A percentile compares a stretch with the other conserved stretches of the same genome.
Evolutionary conservation across 2,888 invertebrate species (phyloP).

Genomic region (Pegoplata infirma): DNA sequence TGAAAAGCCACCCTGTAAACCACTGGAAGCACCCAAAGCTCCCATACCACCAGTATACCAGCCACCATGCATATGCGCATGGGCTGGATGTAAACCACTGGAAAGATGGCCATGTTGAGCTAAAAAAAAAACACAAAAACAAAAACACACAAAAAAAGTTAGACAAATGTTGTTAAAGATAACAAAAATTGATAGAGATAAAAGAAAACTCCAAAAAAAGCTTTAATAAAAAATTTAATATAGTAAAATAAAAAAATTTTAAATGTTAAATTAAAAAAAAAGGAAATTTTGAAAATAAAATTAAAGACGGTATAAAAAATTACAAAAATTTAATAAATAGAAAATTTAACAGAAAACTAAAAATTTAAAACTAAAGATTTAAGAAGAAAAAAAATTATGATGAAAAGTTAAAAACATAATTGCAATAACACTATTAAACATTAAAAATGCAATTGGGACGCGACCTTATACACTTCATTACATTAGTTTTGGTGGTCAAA

Average conservation of each 20-base stretch:
- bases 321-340: too few relatives aligned
- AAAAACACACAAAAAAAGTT: slow-evolving; percentile 16
- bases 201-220: not conserved
- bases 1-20: slow-evolving; percentile 81
- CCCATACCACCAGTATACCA: slow-evolving; percentile 82
- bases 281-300: not conserved
- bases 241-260: not conserved
- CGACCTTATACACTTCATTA: too few relatives aligned
- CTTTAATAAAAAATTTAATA: not conserved
- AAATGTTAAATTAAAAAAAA: not conserved
- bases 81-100: slow-evolving; percentile 80
- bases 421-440: too few relatives aligned
- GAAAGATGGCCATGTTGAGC: slow-evolving; percentile 84
- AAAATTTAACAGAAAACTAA: too few relatives aligned
- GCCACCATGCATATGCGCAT: slow-evolving; percentile 83
- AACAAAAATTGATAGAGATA: not conserved
- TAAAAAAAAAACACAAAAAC: slow-evolving; percentile 69
- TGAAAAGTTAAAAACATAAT: too few relatives aligned
- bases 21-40: slow-evolving; percentile 81
- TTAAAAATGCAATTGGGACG: too few relatives aligned
- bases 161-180: not conserved
- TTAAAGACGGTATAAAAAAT: too few relatives aligned
- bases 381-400: too few relatives aligned
- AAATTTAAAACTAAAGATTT: too few relatives aligned
- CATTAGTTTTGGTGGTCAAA: too few relatives aligned